These are phyloP conservation scores for Lasiurus cinereus DNA, from an alignment of 2,113 vertebrate genomes.

Conservation along the genomic window DNA sequence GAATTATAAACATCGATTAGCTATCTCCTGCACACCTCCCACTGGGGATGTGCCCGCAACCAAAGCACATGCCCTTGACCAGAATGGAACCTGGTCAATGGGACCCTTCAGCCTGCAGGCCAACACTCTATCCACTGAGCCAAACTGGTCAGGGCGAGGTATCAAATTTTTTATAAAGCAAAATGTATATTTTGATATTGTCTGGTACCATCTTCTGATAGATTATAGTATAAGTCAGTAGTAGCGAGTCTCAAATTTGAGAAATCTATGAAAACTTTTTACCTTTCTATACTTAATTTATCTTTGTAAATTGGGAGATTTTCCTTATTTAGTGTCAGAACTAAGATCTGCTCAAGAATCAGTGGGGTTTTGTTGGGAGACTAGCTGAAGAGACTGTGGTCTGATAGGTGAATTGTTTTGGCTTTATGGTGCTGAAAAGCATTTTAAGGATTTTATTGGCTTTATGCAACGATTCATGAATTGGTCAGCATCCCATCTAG, in stretches of 20 bases:
- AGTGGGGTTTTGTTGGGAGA: not conserved
- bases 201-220: not conserved
- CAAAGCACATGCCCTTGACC: too few species aligned
- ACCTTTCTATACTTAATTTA: not conserved
- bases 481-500: not conserved
- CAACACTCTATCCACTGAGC: too few species aligned
- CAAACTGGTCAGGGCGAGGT: too few species aligned
- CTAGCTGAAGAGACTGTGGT: not conserved
- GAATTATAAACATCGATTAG: too few species aligned
- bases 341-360: not conserved
- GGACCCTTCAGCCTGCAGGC: too few species aligned
- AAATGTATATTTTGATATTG: not conserved
- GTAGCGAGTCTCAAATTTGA: not conserved
- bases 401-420: not conserved
- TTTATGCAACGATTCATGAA: not conserved
- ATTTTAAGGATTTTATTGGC: not conserved
- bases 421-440: not conserved
- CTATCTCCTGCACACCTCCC: too few species aligned
- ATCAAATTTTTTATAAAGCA: not conserved
- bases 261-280: constrained; percentile 7
- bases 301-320: constrained; percentile 3
- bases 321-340: not conserved
- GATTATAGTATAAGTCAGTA: not conserved
- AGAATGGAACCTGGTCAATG: too few species aligned
- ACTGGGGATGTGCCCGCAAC: too few species aligned